These are phyloP conservation scores for Falco rusticolus DNA, from an alignment of 2,797 vertebrate species.

Conservation along the genomic window DNA sequence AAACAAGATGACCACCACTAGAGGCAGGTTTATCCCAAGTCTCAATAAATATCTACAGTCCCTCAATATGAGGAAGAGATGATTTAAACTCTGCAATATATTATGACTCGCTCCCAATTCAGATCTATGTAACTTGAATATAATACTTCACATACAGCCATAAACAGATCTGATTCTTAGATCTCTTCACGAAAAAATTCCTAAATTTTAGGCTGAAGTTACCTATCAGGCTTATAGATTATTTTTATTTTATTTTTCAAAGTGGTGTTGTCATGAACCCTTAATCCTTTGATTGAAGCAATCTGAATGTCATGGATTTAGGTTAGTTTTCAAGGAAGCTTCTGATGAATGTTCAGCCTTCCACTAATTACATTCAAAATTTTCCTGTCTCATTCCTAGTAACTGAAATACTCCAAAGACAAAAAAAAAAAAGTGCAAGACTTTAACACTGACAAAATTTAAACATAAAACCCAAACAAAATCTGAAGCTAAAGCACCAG, in stretches of 20 bases:
- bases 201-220: background rate
- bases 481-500: background rate
- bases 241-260: background rate
- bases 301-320: background rate
- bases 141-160: background rate
- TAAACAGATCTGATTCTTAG: background rate
- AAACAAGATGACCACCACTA: background rate
- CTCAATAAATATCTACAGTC: background rate
- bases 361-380: background rate
- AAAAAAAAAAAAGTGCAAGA: background rate
- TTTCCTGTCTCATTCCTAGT: background rate
- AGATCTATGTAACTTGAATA: fast-evolving
- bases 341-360: background rate
- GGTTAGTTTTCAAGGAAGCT: background rate
- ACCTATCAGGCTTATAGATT: background rate
- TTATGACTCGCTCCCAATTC: background rate
- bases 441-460: background rate
- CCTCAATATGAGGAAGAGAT: background rate
- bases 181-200: background rate
- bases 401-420: background rate
- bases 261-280: background rate
- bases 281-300: background rate
- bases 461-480: background rate
- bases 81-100: background rate
- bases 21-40: background rate